Percentiles rank a stretch among this genome's conserved stretches.
Conservation (phyloP, 1,140 invertebrate genomes). For the Arion vulgaris region DNA sequence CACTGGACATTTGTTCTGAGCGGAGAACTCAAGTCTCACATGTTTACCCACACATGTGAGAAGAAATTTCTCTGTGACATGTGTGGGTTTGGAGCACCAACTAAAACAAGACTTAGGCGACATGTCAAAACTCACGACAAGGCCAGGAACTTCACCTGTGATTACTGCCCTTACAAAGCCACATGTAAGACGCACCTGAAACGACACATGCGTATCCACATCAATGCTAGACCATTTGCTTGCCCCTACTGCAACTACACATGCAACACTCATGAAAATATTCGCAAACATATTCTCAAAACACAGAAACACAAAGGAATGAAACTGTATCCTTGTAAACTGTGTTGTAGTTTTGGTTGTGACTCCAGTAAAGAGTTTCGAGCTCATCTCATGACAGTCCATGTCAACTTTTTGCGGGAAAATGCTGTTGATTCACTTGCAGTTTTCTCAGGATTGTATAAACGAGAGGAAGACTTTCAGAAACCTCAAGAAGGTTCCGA, state of each 20-base stretch:
- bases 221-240: constrained; percentile 85
- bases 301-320: constrained; percentile 84
- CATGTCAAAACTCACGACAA: constrained; percentile 72
- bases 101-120: constrained; percentile 83
- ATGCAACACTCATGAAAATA: constrained; percentile 88
- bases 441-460: constrained; percentile 64
- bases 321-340: constrained; percentile 83
- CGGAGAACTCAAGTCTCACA: constrained; percentile 63
- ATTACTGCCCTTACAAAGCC: constrained; percentile 78
- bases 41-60: constrained; percentile 66
- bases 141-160: constrained; percentile 81
- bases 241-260: constrained; percentile 85
- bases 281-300: constrained; percentile 88
- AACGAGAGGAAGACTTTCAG: constrained; percentile 55
- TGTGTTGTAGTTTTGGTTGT: constrained; percentile 76
- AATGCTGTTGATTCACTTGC: constrained; percentile 57
- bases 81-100: constrained; percentile 80
- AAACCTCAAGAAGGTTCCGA: constrained; percentile 63
- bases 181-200: constrained; percentile 62
- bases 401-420: constrained; percentile 71
- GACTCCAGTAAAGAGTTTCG: constrained; percentile 81
- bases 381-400: constrained; percentile 77
- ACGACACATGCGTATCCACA: constrained; percentile 85
- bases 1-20: constrained; percentile 72
- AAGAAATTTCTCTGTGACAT: constrained; percentile 78